These are phyloP conservation scores for Halcyon badia DNA, from an alignment of 2,797 vertebrate species.

Conservation along the genomic window DNA sequence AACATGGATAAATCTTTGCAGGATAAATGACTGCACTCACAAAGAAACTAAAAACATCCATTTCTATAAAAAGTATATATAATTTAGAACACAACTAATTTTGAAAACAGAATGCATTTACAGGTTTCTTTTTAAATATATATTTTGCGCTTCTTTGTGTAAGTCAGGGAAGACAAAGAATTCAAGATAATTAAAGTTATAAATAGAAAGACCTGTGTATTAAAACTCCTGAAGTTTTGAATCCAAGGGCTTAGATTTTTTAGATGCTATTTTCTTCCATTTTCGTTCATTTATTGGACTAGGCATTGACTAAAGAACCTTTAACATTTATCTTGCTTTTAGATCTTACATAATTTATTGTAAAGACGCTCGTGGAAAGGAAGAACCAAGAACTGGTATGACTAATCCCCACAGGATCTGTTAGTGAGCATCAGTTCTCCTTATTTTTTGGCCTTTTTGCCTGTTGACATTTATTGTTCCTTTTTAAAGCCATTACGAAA, in stretches of 20 bases:
- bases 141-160: background rate
- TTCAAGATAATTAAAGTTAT: background rate
- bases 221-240: background rate
- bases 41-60: background rate
- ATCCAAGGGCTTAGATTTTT: background rate
- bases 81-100: background rate
- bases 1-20: background rate
- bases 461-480: conserved; percentile 41
- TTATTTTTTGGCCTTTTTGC: conserved; percentile 29
- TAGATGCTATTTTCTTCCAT: background rate
- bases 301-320: background rate
- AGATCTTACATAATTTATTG: background rate
- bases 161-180: background rate
- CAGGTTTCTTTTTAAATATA: background rate
- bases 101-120: background rate
- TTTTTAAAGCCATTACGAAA: conserved; percentile 28
- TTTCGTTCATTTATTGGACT: background rate
- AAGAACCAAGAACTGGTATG: background rate
- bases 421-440: background rate
- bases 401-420: conserved; percentile 20
- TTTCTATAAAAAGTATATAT: background rate
- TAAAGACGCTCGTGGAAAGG: background rate
- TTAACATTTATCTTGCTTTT: conserved; percentile 29
- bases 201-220: background rate
- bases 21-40: background rate